Conservation (phyloP, 30 jellyfish, hydroid and myxozoan genomes). For the Catostylus mosaicus region DNA sequence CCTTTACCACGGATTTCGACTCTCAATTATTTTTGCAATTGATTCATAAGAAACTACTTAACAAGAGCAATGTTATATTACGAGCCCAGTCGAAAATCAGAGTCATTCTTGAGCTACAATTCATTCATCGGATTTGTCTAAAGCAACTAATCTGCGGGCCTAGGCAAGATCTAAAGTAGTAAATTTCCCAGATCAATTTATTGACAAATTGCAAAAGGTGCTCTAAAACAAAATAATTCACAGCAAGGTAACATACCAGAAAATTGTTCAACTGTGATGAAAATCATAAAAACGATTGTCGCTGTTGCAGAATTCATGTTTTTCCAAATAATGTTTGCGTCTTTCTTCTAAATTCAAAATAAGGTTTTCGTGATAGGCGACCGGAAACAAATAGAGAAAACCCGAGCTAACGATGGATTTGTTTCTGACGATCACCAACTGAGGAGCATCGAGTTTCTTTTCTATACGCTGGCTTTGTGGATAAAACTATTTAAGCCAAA, state of each 20-base stretch:
- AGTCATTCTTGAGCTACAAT: too few species aligned
- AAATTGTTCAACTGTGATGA: neutral
- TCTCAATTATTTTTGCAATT: too few species aligned
- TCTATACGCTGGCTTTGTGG: conserved; percentile 2
- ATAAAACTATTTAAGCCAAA: neutral
- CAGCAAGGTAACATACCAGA: conserved; percentile 6
- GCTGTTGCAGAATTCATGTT: conserved; percentile 22
- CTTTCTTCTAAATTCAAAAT: neutral
- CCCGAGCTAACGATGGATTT: neutral
- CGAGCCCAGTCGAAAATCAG: too few species aligned
- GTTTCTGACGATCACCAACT: conserved; percentile 29
- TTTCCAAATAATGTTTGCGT: neutral
- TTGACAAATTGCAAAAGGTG: too few species aligned
- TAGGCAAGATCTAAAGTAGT: too few species aligned
- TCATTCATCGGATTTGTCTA: too few species aligned
- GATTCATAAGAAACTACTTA: neutral
- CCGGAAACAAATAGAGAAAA: conserved; percentile 32
- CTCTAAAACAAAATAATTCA: neutral
- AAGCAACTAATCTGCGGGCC: too few species aligned
- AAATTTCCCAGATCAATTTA: too few species aligned
- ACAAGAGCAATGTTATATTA: too few species aligned
- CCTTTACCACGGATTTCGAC: too few species aligned
- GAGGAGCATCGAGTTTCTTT: conserved; percentile 13
- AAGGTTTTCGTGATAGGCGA: conserved; percentile 31
- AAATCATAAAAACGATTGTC: neutral